These are phyloP conservation scores for Hydrozoanthus tunicans DNA, from an alignment of 64 coral and sea anemone genomes.

Conservation along the genomic window DNA sequence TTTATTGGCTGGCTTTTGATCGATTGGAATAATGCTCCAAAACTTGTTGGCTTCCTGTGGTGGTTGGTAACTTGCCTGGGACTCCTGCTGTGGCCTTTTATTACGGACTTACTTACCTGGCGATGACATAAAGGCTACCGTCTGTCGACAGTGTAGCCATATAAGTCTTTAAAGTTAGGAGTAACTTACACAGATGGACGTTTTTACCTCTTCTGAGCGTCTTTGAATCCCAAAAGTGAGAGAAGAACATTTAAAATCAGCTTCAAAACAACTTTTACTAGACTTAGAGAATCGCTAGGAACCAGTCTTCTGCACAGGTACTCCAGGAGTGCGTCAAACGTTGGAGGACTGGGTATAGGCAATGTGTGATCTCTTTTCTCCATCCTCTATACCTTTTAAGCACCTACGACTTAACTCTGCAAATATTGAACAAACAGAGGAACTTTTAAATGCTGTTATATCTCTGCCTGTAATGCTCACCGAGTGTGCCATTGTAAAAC, in stretches of 20 bases:
- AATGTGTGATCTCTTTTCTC: slow-evolving; percentile 34
- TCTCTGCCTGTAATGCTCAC: background rate
- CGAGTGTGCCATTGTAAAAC: background rate
- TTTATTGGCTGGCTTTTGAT: no score
- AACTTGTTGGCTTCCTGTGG: no score
- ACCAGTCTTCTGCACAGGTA: slow-evolving; percentile 49
- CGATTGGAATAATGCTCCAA: no score
- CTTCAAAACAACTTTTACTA: slow-evolving; percentile 48
- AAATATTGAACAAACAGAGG: background rate
- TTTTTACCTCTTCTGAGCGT: slow-evolving; percentile 64
- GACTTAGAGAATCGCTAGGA: slow-evolving; percentile 9
- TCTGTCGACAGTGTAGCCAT: no score
- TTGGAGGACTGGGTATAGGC: slow-evolving; percentile 67
- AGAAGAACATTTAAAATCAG: slow-evolving; percentile 47
- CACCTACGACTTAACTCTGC: background rate
- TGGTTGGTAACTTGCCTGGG: no score
- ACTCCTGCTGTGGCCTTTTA: no score
- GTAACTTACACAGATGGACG: background rate
- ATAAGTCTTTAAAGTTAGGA: background rate
- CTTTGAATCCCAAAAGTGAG: slow-evolving; percentile 55
- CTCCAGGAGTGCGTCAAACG: slow-evolving; percentile 67
- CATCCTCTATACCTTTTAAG: background rate
- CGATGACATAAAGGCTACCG: no score
- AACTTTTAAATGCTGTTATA: background rate
- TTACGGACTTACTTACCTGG: no score